Base-by-base conservation (phyloP, 2,113 vertebrate genomes). In the Podocnemis expansa region DNA sequence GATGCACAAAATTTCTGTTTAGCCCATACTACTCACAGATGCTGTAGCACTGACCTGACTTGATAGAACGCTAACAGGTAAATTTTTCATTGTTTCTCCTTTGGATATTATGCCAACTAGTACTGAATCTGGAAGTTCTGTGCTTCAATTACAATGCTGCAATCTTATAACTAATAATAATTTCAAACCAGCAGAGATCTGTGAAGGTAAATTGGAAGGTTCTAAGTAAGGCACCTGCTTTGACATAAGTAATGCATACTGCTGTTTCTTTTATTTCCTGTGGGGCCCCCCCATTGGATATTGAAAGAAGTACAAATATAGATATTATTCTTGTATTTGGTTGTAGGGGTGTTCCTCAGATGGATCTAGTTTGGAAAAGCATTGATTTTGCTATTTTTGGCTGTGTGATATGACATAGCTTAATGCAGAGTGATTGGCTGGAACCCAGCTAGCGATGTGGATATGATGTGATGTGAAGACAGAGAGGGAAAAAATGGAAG, bases 41-140 rank as follows among this genome's bases (percentile, higher is more conserved):
- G 58, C 25, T 82, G 87, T 5, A 78, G n/a, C 5, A 31, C 19
- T 92, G 90, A 91, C 58, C 27, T 78, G 13, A 93, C 70, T 96
- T 94, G 95, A 97, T 97, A 91, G 87, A 91, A 94, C 89, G 41
- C 31, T 84, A 96, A 67, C 78, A 93, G 86, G 67, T 76, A 38
- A 13, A 79, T 96, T 95, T 97, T 95, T 95, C 49, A 80, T 96
- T 95, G 34, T 34, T 96, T 91, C 91, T 92, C 49, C 38, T 87
- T 87, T 58, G 70, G 82, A 94, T 5, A 79, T 91, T 76, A 78
- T 90, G 58, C 31, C 67, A 94, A 45, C 78, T 19, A 67, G 47
- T 94, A 97, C 92, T 94, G 88, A 97, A 93, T 95, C 76, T 58
- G 10, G 25, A 82, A 93, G 51, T 93, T 96, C 52, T 81, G 83